These are phyloP conservation scores for Tipula helvola DNA, from an alignment of 2,888 invertebrate species.

Conservation along the genomic window DNA sequence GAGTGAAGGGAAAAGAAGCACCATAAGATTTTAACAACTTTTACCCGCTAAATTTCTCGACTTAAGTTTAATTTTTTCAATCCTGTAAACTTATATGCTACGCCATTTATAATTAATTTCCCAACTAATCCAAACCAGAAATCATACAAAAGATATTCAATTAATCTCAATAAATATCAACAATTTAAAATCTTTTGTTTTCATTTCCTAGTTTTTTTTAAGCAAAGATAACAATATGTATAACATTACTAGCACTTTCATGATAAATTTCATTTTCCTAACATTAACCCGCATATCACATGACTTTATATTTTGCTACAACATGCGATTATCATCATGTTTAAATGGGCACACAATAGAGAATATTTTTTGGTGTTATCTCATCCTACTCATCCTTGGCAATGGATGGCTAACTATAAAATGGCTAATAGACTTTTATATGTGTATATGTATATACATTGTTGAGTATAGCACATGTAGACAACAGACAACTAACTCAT, in stretches of 20 bases:
- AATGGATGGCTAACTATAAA: background rate
- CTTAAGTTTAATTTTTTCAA: no score
- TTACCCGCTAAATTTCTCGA: no score
- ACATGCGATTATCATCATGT: background rate
- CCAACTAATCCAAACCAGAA: no score
- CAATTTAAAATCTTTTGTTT: background rate
- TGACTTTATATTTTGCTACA: background rate
- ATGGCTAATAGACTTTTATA: background rate
- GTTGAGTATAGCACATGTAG: background rate
- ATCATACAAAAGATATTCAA: no score
- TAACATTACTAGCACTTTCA: background rate
- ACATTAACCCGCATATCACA: background rate
- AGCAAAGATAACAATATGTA: background rate
- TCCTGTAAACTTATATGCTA: no score
- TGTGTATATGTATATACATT: background rate
- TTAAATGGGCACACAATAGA: background rate
- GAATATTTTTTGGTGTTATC: background rate
- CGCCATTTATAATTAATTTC: no score
- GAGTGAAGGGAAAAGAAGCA: no score
- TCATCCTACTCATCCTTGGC: background rate
- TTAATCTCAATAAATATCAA: no score
- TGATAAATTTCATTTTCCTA: background rate
- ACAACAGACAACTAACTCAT: background rate
- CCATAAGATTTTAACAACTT: no score
- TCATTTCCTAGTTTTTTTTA: background rate